phyloP scores from a whole-genome alignment of 2,797 vertebrate genomes.

The Dryobates pubescens region DNA sequence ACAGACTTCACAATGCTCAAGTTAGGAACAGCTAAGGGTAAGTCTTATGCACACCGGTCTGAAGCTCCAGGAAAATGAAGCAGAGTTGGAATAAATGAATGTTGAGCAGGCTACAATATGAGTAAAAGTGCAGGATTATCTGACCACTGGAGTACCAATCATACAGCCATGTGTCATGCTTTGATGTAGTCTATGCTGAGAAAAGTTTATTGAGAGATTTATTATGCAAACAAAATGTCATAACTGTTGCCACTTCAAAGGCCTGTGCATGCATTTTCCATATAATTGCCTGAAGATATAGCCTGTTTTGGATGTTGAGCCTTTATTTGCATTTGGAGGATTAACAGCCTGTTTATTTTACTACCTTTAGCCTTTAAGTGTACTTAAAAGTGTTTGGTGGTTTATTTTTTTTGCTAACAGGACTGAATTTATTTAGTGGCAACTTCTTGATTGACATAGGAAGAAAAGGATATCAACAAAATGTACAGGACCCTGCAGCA shows the following conservation, averaged over 20 bases:
- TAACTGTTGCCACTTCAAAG: slow-evolving; percentile 46
- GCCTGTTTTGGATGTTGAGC: slow-evolving; percentile 8
- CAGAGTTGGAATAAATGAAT: not conserved
- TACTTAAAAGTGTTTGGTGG: slow-evolving; percentile 36
- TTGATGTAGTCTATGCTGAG: not conserved
- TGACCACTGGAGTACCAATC: not conserved
- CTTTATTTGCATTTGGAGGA: slow-evolving; percentile 58
- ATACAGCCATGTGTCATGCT: fast-evolving
- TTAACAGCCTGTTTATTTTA: slow-evolving; percentile 57
- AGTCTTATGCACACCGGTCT: not conserved
- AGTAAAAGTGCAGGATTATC: not conserved
- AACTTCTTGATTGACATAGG: slow-evolving; percentile 42
- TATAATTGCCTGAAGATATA: slow-evolving; percentile 26
- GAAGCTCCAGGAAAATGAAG: not conserved
- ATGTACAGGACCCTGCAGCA: not conserved
- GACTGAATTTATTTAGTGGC: slow-evolving; percentile 34
- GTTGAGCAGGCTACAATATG: not conserved
- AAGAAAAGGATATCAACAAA: not conserved
- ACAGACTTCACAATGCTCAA: not conserved
- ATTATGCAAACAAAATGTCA: slow-evolving; percentile 30
- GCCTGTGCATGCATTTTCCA: not conserved
- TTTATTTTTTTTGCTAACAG: not conserved
- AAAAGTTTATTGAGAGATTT: slow-evolving; percentile 3
- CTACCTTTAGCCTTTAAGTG: slow-evolving; percentile 49
- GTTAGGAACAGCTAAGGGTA: not conserved